A percentile compares a stretch with the other conserved stretches of the same genome.
Evolutionary conservation across 2,113 vertebrate species (phyloP).

Genomic region (Serilophus lunatus): DNA sequence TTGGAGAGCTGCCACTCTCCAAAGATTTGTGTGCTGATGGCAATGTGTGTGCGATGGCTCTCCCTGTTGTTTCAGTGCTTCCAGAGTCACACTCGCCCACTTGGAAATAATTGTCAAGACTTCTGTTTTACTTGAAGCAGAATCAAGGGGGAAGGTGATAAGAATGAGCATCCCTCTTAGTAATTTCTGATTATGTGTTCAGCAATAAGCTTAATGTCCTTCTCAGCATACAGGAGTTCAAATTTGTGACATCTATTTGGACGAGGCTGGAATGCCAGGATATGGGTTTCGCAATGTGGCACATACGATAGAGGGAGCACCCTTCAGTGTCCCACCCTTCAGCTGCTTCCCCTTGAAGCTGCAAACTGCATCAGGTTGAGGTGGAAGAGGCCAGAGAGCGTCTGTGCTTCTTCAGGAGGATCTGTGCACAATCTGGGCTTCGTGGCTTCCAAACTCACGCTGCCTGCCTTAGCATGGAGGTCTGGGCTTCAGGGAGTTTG

Average conservation of each 20-base stretch:
- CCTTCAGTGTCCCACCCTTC: background rate
- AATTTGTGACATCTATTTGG: background rate
- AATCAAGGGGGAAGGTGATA: background rate
- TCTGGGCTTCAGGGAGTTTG: background rate
- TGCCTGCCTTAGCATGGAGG: accelerated
- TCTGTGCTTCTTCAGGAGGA: background rate
- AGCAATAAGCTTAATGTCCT: background rate
- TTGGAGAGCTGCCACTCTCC: background rate
- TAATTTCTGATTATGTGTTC: background rate
- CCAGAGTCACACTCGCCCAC: background rate
- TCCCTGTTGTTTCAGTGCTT: background rate
- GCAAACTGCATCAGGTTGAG: background rate
- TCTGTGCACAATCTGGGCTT: background rate
- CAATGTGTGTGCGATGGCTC: background rate
- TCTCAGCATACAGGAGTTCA: background rate
- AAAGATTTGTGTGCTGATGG: background rate
- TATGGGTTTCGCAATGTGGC: accelerated
- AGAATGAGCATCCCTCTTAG: background rate
- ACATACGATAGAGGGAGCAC: background rate
- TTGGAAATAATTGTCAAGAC: background rate
- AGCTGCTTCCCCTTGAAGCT: background rate
- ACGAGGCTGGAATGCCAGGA: background rate
- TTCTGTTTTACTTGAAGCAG: background rate
- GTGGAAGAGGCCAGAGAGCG: background rate
- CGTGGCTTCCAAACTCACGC: background rate